Base-by-base conservation (phyloP, 2,797 vertebrate species). In the Kryptolebias ocellatus region DNA sequence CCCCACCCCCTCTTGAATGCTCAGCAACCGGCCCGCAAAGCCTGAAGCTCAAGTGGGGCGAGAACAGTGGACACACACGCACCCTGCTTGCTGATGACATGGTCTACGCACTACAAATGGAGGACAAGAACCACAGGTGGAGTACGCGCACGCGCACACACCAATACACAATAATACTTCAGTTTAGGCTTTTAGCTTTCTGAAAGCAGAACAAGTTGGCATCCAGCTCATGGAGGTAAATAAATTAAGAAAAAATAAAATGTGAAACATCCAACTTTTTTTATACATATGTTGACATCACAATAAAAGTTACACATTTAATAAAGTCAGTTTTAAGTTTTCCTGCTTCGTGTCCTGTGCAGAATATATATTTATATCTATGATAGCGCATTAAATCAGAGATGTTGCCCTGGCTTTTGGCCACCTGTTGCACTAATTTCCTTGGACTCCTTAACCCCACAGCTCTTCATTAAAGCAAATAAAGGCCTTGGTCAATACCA, bases 31-130 rank as follows among this genome's bases (percentile, higher is more conserved):
- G 98, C 67, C 98, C 98, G 15, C 98, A 99, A 92, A 99, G 97
- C 89, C 95, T 99, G 74, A 98, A 98, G 91, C 94, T 99, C 58
- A 98, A 97, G 54, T 99, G 98, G 98, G 97, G 96, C 1, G 98
- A 98, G 69, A 95, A 95, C 64, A 94, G 82, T 61, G 83, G 90
- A 77, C 90, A 90, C 79, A 83, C 94, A 44, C 96, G 94, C 20
- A 86, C 86, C 37, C 94, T 95, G 0, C 45, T 94, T 3, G 60
- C 90, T 0, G 96, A 97, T 0, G 96, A 97, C 77, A 84, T 92
- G 78, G 93, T 95, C 62, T 99, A 97, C 76, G 95, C 95, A 53
- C 93, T 99, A 59, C 97, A 99, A 90, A 92, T 98, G 91, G 97
- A 98, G 83, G 98, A 99, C 89, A 95, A 93, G 85, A 98, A 96